Evolutionary conservation across 92 coral and sea anemone genomes (phyloP).

Genomic region (Ricordea florida): DNA sequence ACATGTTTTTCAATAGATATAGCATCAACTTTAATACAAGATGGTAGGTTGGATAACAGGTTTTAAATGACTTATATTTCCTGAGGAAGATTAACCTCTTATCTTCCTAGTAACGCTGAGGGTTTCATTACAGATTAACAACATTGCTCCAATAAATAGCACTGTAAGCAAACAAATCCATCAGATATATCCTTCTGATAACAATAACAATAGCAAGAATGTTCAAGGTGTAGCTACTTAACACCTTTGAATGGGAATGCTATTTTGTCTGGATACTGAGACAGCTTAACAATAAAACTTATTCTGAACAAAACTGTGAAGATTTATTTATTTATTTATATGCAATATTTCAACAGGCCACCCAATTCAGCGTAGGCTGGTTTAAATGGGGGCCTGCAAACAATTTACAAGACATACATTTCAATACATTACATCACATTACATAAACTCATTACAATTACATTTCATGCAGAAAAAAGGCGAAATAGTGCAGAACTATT

Average conservation of each 20-base stretch:
- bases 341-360: too few relatives aligned
- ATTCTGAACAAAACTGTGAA: background rate
- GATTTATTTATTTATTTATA: too few relatives aligned
- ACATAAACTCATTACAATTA: too few relatives aligned
- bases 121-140: background rate
- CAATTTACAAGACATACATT: too few relatives aligned
- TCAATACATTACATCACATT: too few relatives aligned
- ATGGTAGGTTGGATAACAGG: constrained; percentile 3
- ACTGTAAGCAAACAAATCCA: background rate
- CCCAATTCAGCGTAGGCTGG: too few relatives aligned
- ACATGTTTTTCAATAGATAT: background rate
- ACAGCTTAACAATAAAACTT: background rate
- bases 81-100: background rate
- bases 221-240: constrained; percentile 8
- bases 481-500: too few relatives aligned
- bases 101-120: background rate
- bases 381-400: too few relatives aligned
- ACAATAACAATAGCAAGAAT: constrained; percentile 13
- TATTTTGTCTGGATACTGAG: constrained; percentile 9
- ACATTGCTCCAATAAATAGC: background rate
- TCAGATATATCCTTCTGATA: background rate
- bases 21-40: background rate
- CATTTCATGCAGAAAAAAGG: too few relatives aligned
- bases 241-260: constrained; percentile 6
- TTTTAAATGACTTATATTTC: background rate